phyloP scores from a whole-genome alignment of 2,888 invertebrate species.

The Temnothorax rugatulus region DNA sequence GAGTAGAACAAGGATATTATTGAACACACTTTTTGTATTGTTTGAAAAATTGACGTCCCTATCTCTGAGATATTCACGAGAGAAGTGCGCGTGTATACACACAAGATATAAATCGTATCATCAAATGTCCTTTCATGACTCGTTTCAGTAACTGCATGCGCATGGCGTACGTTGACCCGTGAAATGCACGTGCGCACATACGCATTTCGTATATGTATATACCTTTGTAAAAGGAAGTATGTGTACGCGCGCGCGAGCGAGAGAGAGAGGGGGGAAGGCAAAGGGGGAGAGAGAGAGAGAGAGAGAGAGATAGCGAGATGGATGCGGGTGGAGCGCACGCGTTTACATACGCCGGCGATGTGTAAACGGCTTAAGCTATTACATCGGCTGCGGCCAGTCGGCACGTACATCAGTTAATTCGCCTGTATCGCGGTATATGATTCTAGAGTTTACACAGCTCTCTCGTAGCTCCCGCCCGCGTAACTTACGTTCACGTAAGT shows the following conservation, averaged over 20 bases:
- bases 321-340: conserved; percentile 34
- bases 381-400: conserved; percentile 66
- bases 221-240: conserved; percentile 12
- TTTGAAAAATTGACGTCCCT: neutral
- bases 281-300: conserved; percentile 13
- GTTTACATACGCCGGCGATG: conserved; percentile 65
- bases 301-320: neutral
- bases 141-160: conserved; percentile 60
- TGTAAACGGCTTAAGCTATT: conserved; percentile 78
- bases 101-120: conserved; percentile 74
- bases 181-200: conserved; percentile 23
- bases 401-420: conserved; percentile 78
- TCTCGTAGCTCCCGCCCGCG: conserved; percentile 27
- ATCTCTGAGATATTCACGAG: conserved; percentile 17
- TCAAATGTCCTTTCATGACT: conserved; percentile 69
- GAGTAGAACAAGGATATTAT: neutral
- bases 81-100: conserved; percentile 3
- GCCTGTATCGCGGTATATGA: conserved; percentile 77
- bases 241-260: too few species aligned
- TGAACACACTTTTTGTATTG: neutral
- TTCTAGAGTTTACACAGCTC: conserved; percentile 79
- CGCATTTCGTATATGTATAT: neutral
- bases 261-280: neutral
- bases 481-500: conserved; percentile 64
- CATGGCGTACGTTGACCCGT: conserved; percentile 30